Percentiles rank a stretch among this genome's conserved stretches.
Conservation (phyloP, 1,140 invertebrate species). For the Pachyrhynchus sulphureomaculatus region DNA sequence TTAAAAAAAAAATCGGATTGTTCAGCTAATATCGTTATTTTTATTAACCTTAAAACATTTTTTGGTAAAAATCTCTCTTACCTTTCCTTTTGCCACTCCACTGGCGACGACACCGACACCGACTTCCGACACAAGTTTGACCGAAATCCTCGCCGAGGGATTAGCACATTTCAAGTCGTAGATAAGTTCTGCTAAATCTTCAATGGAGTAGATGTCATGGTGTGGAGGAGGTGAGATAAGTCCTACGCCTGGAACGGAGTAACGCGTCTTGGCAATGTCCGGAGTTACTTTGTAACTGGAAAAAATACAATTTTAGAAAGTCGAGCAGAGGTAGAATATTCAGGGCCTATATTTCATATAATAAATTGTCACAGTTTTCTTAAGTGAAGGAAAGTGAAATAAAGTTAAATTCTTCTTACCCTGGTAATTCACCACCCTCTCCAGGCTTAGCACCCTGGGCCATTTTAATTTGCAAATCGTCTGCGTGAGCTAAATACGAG, state of each 20-base stretch:
- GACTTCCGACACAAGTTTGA: constrained; percentile 97
- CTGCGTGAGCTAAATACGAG: constrained; percentile 93
- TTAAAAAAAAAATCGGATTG: too few relatives aligned
- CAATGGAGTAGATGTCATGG: constrained; percentile 99
- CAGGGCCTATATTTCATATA: too few relatives aligned
- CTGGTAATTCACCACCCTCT: constrained; percentile 92
- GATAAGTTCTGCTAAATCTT: constrained; percentile 97
- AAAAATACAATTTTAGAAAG: too few relatives aligned
- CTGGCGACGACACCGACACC: constrained; percentile 97
- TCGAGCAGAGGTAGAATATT: too few relatives aligned
- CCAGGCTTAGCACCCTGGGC: constrained; percentile 97
- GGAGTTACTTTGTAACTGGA: constrained; percentile 68
- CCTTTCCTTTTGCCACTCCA: constrained; percentile 97
- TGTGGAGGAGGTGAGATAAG: constrained; percentile 98
- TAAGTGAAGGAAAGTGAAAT: too few relatives aligned
- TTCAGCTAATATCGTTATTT: too few relatives aligned
- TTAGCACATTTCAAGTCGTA: constrained; percentile 98
- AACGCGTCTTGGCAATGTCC: constrained; percentile 92
- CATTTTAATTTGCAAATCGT: constrained; percentile 98
- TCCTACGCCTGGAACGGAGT: constrained; percentile 96
- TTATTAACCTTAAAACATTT: too few relatives aligned
- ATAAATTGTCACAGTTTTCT: too few relatives aligned
- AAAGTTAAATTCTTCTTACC: too few relatives aligned
- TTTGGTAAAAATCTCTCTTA: too few relatives aligned
- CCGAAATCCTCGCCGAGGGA: constrained; percentile 91